phyloP scores from a whole-genome alignment of 2,113 vertebrate species.

The Anguilla rostrata region DNA sequence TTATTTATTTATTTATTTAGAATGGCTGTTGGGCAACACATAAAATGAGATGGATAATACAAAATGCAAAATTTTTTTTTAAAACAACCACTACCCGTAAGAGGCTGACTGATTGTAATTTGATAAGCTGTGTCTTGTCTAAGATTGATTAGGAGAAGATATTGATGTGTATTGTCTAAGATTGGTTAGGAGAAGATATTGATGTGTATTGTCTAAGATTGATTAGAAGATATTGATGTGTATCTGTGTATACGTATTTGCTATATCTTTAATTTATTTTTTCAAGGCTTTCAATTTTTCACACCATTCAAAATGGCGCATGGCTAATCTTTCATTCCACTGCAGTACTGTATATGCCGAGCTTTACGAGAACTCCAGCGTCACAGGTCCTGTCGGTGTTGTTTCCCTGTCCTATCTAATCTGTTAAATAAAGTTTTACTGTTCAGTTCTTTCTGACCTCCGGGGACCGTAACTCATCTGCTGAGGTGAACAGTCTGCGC shows the following conservation, averaged over 20 bases:
- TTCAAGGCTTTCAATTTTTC: too few species aligned
- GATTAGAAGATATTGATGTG: not conserved
- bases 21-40: too few species aligned
- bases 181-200: not conserved
- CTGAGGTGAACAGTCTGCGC: not conserved
- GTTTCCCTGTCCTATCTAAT: not conserved
- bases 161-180: not conserved
- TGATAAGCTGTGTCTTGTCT: not conserved
- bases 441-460: not conserved
- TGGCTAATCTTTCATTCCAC: too few species aligned
- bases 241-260: not conserved
- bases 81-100: not conserved
- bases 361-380: too few species aligned
- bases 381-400: too few species aligned
- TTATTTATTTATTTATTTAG: too few species aligned
- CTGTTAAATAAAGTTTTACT: not conserved
- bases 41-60: not conserved
- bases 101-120: not conserved
- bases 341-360: too few species aligned
- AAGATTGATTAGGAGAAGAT: not conserved
- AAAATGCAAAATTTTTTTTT: not conserved
- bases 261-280: too few species aligned
- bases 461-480: not conserved
- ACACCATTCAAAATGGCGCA: too few species aligned
- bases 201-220: not conserved